Evolutionary conservation across 2,888 invertebrate genomes (phyloP), one percentile per base, ranked within the genome.

Genomic region (Serrognathus titanus): DNA sequence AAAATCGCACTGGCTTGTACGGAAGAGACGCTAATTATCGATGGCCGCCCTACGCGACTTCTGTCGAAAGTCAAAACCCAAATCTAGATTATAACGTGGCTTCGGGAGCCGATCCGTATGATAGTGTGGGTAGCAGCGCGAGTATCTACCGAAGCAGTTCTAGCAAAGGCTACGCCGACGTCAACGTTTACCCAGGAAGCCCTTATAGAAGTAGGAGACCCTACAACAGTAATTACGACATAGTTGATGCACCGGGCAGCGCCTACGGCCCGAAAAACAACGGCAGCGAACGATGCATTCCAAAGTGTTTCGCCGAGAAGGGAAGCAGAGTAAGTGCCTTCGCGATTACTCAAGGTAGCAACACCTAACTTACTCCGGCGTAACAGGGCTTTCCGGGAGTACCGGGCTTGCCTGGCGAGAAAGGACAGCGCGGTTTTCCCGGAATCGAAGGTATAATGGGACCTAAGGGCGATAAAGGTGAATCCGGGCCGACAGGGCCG

Each of bases 271-370:
- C 82, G 67, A 77, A 68, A 64, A 73, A 75, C 59, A 73, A 75
- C 59, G 75, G 85, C 82, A 9, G 84, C 0, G 88, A 84, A 55
- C 86, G 86, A 67, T 93, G 93, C 70, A 83, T 85, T 40, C 92
- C 92, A 0, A 92, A 93, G 81, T 94, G 94, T 76, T 88, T 91
- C 63, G 93, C 94, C 1, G 92, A 93, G 77, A 94, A 94, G 78
- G 94, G 94, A 72, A 85, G 83, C 58, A 81, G 91, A 70, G 90
- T 90, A 79, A 76, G 81, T 75, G 31, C 50, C 24, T 3, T 1
- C 10, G 13, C 51, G 20, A 1, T 16, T 16, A 16, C n/a, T 9
- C n/a, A 9, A 43, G 10, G 6, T 1, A 16, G 35, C 39, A 50
- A 3, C 1, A 48, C 35, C n/a, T n/a, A 3, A 39, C 24, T 40